These are phyloP conservation scores for Gastrophryne carolinensis DNA, from an alignment of 2,797 vertebrate species.

Conservation along the genomic window DNA sequence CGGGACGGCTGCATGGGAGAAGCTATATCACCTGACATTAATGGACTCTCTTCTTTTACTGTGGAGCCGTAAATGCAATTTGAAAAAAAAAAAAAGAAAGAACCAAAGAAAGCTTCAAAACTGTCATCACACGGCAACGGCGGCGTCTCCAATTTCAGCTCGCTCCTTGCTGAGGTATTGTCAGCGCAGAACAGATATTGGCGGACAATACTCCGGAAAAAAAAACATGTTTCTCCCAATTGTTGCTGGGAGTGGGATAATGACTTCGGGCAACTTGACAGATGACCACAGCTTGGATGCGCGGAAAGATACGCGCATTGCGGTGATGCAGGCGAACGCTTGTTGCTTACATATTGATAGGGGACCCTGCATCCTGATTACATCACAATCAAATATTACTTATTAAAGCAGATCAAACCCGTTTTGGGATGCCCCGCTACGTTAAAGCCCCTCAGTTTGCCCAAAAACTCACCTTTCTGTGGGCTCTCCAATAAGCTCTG, in stretches of 20 bases:
- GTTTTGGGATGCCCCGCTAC: no score
- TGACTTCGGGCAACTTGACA: constrained; percentile 29
- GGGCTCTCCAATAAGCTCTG: no score
- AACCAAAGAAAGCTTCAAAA: neutral
- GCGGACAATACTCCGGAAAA: neutral
- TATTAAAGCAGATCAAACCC: no score
- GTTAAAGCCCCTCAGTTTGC: no score
- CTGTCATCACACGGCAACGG: neutral
- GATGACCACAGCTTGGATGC: neutral
- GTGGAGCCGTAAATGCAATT: neutral
- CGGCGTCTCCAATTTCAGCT: neutral
- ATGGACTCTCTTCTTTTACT: neutral
- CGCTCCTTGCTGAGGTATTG: neutral
- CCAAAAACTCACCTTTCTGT: no score
- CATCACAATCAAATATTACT: no score
- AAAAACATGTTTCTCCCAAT: constrained; percentile 2
- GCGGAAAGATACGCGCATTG: no score
- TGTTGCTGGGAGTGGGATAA: constrained; percentile 13
- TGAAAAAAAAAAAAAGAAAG: no score
- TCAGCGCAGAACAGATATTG: neutral
- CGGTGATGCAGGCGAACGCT: no score
- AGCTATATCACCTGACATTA: neutral
- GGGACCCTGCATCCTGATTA: no score
- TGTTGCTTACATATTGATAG: no score
- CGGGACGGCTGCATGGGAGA: neutral